Percentiles rank a stretch among this genome's conserved stretches.
Conservation (phyloP, 2,113 vertebrate species). For the Agelaius tricolor region DNA sequence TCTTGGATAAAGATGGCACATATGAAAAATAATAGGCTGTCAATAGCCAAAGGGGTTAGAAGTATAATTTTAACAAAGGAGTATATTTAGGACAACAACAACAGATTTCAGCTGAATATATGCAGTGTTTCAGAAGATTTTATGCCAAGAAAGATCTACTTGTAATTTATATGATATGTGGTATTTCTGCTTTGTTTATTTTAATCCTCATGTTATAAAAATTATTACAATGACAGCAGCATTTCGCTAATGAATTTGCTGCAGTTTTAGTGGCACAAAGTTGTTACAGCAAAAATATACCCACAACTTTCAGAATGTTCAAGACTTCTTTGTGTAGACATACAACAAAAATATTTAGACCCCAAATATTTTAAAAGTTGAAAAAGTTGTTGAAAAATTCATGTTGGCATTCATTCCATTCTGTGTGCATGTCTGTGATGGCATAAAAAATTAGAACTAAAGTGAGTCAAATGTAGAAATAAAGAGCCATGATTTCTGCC, state of each 20-base stretch:
- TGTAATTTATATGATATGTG: neutral
- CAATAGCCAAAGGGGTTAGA: slow-evolving; percentile 68
- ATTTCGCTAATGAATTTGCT: neutral
- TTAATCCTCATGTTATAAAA: neutral
- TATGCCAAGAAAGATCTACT: slow-evolving; percentile 6
- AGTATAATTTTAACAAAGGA: slow-evolving; percentile 65
- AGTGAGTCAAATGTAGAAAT: neutral
- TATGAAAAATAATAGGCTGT: slow-evolving; percentile 79
- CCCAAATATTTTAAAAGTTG: neutral
- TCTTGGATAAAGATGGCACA: slow-evolving; percentile 70
- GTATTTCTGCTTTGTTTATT: slow-evolving; percentile 14
- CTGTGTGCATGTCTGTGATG: neutral
- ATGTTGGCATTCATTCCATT: neutral
- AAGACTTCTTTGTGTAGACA: neutral
- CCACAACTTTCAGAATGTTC: neutral
- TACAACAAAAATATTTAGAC: neutral
- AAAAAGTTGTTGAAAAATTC: neutral
- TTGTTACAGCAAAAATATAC: neutral
- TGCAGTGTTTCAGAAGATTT: slow-evolving; percentile 14
- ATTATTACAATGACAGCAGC: neutral
- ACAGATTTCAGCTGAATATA: slow-evolving; percentile 35
- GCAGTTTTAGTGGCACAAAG: neutral
- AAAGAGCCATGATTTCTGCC: neutral
- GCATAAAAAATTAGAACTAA: neutral
- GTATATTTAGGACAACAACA: slow-evolving; percentile 63